Conservation (phyloP, 2,113 vertebrate genomes). For the Pelobates fuscus region DNA sequence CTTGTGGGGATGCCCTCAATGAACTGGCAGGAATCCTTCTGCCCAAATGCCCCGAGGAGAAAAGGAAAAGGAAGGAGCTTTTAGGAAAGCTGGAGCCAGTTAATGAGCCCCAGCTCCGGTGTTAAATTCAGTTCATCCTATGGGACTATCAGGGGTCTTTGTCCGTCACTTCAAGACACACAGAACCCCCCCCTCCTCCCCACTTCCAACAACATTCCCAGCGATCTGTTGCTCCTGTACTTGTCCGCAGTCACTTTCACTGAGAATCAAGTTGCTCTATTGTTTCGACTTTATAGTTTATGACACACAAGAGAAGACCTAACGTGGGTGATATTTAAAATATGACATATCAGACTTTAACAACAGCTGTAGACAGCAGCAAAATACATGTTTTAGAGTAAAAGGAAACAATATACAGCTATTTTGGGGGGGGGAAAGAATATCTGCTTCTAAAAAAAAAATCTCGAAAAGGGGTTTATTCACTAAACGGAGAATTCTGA, state of each 20-base stretch:
- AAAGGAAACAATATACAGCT: no score
- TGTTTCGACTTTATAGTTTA: not conserved
- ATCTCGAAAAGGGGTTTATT: no score
- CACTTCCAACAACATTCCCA: slow-evolving; percentile 1
- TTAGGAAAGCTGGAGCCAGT: slow-evolving; percentile 50
- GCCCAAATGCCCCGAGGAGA: slow-evolving; percentile 46
- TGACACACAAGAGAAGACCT: not conserved
- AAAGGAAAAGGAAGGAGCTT: slow-evolving; percentile 47
- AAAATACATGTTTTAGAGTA: no score
- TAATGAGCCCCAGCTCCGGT: slow-evolving; percentile 50
- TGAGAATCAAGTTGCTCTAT: slow-evolving; percentile 7
- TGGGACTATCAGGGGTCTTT: slow-evolving; percentile 47
- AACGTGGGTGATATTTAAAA: not conserved
- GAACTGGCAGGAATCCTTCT: slow-evolving; percentile 44
- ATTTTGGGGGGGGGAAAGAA: no score
- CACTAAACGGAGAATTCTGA: no score
- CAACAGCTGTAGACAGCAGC: no score
- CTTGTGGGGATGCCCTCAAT: slow-evolving; percentile 38
- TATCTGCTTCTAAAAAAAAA: no score
- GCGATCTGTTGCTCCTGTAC: slow-evolving; percentile 20
- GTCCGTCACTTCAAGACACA: slow-evolving; percentile 45
- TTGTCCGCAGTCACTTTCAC: slow-evolving; percentile 22
- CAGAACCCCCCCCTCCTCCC: slow-evolving; percentile 13
- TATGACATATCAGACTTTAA: not conserved
- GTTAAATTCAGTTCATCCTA: slow-evolving; percentile 50